phyloP scores from a whole-genome alignment of 2,888 invertebrate species.

The Pristionchus entomophagus region DNA sequence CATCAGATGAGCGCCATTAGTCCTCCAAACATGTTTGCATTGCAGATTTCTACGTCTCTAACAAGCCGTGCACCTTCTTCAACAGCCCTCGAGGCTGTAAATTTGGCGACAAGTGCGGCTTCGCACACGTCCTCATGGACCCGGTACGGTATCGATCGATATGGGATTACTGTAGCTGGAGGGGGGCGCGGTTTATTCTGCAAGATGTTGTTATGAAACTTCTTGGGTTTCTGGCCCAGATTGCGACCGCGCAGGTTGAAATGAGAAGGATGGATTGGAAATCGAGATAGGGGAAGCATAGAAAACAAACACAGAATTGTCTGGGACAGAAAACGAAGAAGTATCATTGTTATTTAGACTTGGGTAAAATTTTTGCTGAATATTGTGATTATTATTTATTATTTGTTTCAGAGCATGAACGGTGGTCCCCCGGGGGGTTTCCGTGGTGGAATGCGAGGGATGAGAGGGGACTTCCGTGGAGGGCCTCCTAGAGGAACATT shows the following conservation, averaged over 20 bases:
- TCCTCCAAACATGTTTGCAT: no score
- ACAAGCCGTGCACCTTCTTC: constrained; percentile 45
- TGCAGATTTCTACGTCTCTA: constrained; percentile 36
- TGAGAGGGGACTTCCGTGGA: constrained; percentile 15
- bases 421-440: background rate
- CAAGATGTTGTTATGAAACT: no score
- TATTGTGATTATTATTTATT: background rate
- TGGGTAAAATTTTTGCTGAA: no score
- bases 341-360: no score
- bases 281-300: no score
- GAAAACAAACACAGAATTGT: no score
- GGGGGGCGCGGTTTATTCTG: no score
- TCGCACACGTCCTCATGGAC: constrained; percentile 33
- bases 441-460: constrained; percentile 19
- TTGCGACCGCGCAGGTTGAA: no score
- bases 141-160: background rate
- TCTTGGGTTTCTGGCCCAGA: no score
- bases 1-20: background rate
- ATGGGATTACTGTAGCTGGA: no score
- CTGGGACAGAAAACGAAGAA: no score
- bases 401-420: background rate
- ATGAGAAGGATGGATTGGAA: no score
- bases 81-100: constrained; percentile 33
- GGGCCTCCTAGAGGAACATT: constrained; percentile 12
- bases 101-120: constrained; percentile 43